Conservation (phyloP, 2,797 vertebrate species). For the Pseudochaenichthys georgianus region DNA sequence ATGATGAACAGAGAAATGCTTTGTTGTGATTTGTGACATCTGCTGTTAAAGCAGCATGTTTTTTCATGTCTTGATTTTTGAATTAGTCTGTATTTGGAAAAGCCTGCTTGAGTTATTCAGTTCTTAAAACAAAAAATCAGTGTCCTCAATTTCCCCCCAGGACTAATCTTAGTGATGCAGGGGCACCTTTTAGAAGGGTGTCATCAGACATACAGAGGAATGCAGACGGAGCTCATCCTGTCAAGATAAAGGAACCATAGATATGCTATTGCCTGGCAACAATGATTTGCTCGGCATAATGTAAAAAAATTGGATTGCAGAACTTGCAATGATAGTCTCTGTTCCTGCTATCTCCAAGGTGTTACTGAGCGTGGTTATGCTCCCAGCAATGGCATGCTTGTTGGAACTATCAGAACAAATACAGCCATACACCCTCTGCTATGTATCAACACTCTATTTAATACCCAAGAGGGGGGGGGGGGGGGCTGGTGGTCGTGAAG, state of each 20-base stretch:
- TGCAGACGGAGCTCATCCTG: slow-evolving; percentile 36
- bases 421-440: slow-evolving; percentile 23
- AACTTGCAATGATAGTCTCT: slow-evolving; percentile 60
- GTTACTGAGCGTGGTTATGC: slow-evolving; percentile 58
- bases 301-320: slow-evolving; percentile 67
- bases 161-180: background rate
- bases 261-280: slow-evolving; percentile 76
- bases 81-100: slow-evolving; percentile 25
- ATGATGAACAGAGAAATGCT: slow-evolving; percentile 47
- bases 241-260: slow-evolving; percentile 46
- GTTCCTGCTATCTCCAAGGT: slow-evolving; percentile 65
- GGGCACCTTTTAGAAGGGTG: background rate
- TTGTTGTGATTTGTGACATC: slow-evolving; percentile 28
- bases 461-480: slow-evolving; percentile 23
- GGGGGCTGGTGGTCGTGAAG: background rate
- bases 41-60: slow-evolving; percentile 5
- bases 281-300: slow-evolving; percentile 50
- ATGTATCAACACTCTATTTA: slow-evolving; percentile 37
- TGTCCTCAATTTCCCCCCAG: slow-evolving; percentile 18
- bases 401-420: slow-evolving; percentile 39
- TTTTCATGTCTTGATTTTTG: slow-evolving; percentile 45
- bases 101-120: background rate
- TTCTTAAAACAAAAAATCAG: slow-evolving; percentile 17
- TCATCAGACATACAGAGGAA: slow-evolving; percentile 48
- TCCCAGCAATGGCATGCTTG: slow-evolving; percentile 40